Evolutionary conservation across 1,140 invertebrate genomes (phyloP), one percentile per base, ranked within the genome.

Genomic region (Apis laboriosa): DNA sequence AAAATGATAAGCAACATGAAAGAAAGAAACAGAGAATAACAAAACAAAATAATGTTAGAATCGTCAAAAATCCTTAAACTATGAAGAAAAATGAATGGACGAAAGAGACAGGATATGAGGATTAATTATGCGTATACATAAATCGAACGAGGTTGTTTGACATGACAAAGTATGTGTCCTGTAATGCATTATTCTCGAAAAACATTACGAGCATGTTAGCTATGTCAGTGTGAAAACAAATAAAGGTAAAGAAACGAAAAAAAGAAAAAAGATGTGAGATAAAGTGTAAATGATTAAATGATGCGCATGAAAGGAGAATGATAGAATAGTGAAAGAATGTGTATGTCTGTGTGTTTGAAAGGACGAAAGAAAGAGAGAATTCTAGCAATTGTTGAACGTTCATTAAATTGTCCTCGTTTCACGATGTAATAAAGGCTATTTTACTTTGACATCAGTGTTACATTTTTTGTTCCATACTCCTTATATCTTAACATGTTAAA

Each of bases 401-500:
- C 87, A 86, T 89, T 89, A 89, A 89, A 89, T 89, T 89, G 88
- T 90, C 88, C 86, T 90, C 88, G 88, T 90, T 90, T 90, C 86
- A 90, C 82, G 77, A 90, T 90, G 89, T 90, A 90, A 90, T 90
- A 90, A 90, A 90, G 77, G 89, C 88, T 90, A 91, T 88, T 85
- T 90, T 90, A 90, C 89, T 90, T 90, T 89, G 84, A 88, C 12
- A 58, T 63, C 53, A 24, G 58, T 83, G 71, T 87, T 84, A 19
- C 55, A 58, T 84, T 73, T 61, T 24, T 66, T 86, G 15, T 15
- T 64, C 56, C 19, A 7, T 66, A 24, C 28, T 28, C 49, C 53
- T 66, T 5, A 8, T 19, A 43, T 28, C 56, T 74, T 49, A 19
- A 24, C 1, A 17, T n/a, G 0, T 0, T 0, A 43, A 43, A 43